Evolutionary conservation across 2,113 vertebrate species (phyloP), one percentile per base, ranked within the genome.

Genomic region (Heterochromis multidens): DNA sequence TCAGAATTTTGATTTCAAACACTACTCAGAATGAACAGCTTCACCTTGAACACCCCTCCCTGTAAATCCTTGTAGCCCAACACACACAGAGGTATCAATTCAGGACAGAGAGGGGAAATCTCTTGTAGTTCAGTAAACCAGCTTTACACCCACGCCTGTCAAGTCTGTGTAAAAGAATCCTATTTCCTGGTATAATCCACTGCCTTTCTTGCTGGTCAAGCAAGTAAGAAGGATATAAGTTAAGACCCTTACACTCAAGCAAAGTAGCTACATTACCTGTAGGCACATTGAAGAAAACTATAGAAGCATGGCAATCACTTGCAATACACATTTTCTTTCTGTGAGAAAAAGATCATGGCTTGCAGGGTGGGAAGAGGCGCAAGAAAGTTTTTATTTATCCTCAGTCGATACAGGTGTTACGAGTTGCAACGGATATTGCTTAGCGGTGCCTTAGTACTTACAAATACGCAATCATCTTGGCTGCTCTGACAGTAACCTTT

Each of bases 101-200:
- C 35, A 67, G 35, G 81, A 82, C 23, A 80, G 82, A 57, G 37
- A 80, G 25, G 77, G 46, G 79, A 88, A 84, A 86, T 19, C 29
- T 65, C 62, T 79, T 83, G 17, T 80, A 9, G 61, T 49, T 67
- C 70, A 77, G 2, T 63, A 61, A 80, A 79, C 52, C 65, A 54
- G 87, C 85, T 92, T 87, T 79, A 85, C 49, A 21, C 76, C 76
- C 27, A 29, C 16, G 77, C 43, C 74, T 89, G 83, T 85, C 84
- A 80, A 57, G 56, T 19, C 56, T 31, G 65, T 83, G 76, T 77
- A 76, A 72, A 88, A 86, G 70, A 89, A 88, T 91, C 77, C 79
- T 77, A 70, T 89, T 84, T 86, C 80, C 78, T 11, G 1, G 9
- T 31, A 70, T 93, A 88, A 92, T 89, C 88, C 67, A 25, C 12